Evolutionary conservation across 2,797 vertebrate genomes (phyloP).

Genomic region (Sibirionetta formosa): DNA sequence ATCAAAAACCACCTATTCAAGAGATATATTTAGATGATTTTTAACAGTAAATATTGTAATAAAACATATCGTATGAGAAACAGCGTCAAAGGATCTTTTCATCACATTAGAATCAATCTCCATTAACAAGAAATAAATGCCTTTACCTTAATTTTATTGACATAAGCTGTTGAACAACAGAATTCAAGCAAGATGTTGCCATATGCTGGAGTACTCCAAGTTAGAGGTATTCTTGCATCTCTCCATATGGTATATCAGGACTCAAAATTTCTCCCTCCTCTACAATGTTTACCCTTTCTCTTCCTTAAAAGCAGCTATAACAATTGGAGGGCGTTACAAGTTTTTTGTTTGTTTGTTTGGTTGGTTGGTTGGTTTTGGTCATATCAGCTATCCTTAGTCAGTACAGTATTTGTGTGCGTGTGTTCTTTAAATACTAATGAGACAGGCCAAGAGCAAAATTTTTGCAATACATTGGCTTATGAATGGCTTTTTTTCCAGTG

Average conservation of each 20-base stretch:
- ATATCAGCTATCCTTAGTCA: background rate
- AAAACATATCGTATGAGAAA: background rate
- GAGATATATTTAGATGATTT: background rate
- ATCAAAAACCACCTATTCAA: background rate
- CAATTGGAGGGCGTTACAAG: background rate
- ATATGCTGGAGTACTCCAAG: background rate
- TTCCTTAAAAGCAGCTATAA: background rate
- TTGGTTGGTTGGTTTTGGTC: background rate
- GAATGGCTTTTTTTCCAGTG: background rate
- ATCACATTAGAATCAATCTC: background rate
- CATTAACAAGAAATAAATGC: background rate
- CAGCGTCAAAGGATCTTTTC: background rate
- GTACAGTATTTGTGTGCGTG: background rate
- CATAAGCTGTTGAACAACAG: background rate
- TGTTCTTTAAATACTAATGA: background rate
- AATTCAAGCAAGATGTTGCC: background rate
- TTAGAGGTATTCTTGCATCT: background rate
- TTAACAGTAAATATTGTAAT: background rate
- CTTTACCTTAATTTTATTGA: background rate
- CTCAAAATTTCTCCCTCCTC: background rate
- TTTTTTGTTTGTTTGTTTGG: background rate
- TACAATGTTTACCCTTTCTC: background rate
- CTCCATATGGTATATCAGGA: background rate
- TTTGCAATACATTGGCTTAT: background rate
- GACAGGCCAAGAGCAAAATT: background rate